Evolutionary conservation across 2,113 vertebrate species (phyloP).

Genomic region (Morone chrysops): DNA sequence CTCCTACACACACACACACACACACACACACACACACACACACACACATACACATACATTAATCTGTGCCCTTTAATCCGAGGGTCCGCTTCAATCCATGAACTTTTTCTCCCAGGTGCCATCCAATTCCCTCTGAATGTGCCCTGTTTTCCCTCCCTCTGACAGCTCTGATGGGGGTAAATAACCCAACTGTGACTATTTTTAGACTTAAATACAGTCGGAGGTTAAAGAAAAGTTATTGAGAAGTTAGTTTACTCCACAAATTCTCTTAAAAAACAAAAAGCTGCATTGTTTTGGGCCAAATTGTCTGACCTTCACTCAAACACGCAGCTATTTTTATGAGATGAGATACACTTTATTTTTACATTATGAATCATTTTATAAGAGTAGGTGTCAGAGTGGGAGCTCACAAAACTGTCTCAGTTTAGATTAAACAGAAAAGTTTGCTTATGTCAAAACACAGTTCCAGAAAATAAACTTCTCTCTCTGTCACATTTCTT

Average conservation of each 20-base stretch:
- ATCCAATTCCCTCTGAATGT: not conserved
- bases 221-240: not conserved
- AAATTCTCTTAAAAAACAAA: not conserved
- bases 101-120: slow-evolving; percentile 52
- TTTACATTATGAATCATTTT: slow-evolving; percentile 14
- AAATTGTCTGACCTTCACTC: not conserved
- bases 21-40: slow-evolving; percentile 30
- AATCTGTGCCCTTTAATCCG: slow-evolving; percentile 62
- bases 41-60: slow-evolving; percentile 36
- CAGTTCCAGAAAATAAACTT: too few species aligned
- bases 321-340: not conserved
- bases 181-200: slow-evolving; percentile 3
- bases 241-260: not conserved
- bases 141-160: slow-evolving; percentile 1
- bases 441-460: too few species aligned
- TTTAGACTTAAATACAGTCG: slow-evolving; percentile 36
- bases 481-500: not conserved
- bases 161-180: slow-evolving; percentile 45
- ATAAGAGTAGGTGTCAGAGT: not conserved
- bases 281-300: not conserved
- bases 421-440: not conserved
- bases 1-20: slow-evolving; percentile 18
- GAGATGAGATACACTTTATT: not conserved
- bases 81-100: slow-evolving; percentile 29
- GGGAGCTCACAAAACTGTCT: slow-evolving; percentile 1